These are phyloP conservation scores for Saxidomus purpurata DNA, from an alignment of 1,140 invertebrate genomes.

Conservation along the genomic window DNA sequence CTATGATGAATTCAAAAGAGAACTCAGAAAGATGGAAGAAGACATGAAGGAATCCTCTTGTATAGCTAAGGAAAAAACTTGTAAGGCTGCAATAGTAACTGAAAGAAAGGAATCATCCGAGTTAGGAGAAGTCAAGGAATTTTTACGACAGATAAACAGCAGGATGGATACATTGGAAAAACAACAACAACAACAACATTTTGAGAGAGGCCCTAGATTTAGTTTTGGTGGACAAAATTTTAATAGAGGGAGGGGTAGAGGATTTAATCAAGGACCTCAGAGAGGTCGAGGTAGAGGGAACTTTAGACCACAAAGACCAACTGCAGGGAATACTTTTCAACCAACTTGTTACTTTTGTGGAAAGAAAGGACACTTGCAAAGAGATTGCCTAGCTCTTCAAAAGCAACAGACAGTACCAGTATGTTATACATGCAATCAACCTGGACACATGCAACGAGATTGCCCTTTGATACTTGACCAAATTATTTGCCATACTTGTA, in stretches of 20 bases:
- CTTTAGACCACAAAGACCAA: neutral
- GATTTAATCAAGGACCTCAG: too few species aligned
- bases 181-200: neutral
- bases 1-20: conserved; percentile 54
- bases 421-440: neutral
- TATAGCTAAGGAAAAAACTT: neutral
- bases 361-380: neutral
- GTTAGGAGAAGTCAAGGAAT: neutral
- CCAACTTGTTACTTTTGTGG: neutral
- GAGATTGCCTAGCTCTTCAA: neutral
- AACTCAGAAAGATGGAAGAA: conserved; percentile 43
- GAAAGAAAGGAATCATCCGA: neutral
- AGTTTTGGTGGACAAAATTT: neutral
- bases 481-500: neutral
- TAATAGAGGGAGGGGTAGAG: too few species aligned
- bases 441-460: conserved; percentile 9
- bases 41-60: neutral
- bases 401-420: neutral
- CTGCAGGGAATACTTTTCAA: neutral
- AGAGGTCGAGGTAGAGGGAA: neutral
- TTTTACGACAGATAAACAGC: neutral
- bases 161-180: conserved; percentile 1
- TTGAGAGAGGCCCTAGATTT: neutral
- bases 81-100: neutral
- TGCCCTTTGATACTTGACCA: neutral